Base-by-base conservation (phyloP, 2,797 vertebrate species). In the Artibeus jamaicensis region DNA sequence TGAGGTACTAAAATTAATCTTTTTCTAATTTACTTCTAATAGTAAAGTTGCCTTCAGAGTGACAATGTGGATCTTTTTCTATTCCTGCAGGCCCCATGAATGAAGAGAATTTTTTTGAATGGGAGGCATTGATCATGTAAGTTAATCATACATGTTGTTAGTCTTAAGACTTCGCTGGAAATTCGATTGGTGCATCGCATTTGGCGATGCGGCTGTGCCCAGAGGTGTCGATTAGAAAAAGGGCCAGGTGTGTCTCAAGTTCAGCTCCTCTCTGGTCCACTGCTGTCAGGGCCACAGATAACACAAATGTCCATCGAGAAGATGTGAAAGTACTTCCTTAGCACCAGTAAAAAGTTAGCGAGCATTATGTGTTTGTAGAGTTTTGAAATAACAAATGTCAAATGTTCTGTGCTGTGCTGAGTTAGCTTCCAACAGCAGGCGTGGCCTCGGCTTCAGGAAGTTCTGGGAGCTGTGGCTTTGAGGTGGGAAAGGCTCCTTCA, bases 81-180 rank as follows among this genome's bases (percentile, higher is more conserved):
- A 97, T 70, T 71, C 62, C 9, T 82, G 70, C 97, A 99, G 99
- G 99, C 96, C 99, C 99, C 3, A 99, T 99, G 96, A 99, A 99
- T 26, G 99, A 99, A 96, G 99, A 99, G 98, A 99, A 99, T 97
- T 99, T 99, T 98, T 99, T 99, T 78, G 99, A 99, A 83, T 99
- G 99, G 99, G 99, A 99, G 97, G 99, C 99, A 62, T 97, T 99
- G 67, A 99, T 99, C 97, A 99, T 99, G 99, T 99, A 98, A 99
- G 99, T 99, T 79, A 39, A 70, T 67, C 53, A 2, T 6, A 2
- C 83, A 24, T 2, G 82, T 93, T 73, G 15, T 39, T 70, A 10
- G 59, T 65, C 79, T 50, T 39, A 32, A 32, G 59, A 18, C 37
- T 83, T 76, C 14, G 1, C 32, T 83, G 39, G 90, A 68, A 76